Conservation (phyloP, 2,888 invertebrate species). For the Neria commutata region DNA sequence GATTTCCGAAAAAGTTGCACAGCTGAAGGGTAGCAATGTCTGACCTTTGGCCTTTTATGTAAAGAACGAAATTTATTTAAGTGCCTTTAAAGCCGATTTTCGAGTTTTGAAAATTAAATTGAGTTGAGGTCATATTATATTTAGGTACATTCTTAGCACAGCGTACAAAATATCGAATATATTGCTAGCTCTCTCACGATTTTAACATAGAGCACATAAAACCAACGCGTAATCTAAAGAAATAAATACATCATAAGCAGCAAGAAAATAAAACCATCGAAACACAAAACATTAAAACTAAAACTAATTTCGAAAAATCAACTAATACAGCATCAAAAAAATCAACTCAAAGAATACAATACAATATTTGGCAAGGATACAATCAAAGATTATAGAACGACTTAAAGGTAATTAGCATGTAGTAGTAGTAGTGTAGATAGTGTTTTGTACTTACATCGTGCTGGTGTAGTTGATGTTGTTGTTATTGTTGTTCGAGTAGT, state of each 20-base stretch:
- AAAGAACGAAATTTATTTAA: too few species aligned
- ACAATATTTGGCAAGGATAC: not conserved
- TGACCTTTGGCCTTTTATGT: too few species aligned
- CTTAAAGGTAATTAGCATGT: slow-evolving; percentile 39
- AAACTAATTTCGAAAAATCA: too few species aligned
- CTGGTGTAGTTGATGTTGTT: slow-evolving; percentile 41
- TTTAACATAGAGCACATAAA: too few species aligned
- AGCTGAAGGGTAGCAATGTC: too few species aligned
- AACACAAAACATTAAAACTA: too few species aligned
- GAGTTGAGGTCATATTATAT: too few species aligned
- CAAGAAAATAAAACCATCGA: too few species aligned
- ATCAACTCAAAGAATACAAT: not conserved
- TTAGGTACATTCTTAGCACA: not conserved
- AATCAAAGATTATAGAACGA: not conserved
- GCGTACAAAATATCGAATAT: not conserved
- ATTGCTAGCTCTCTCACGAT: too few species aligned
- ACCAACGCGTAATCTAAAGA: too few species aligned
- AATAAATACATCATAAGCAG: too few species aligned
- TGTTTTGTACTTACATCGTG: slow-evolving; percentile 62
- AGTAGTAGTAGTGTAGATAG: slow-evolving; percentile 42
- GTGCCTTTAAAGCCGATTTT: not conserved
- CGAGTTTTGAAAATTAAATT: not conserved
- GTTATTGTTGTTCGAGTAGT: slow-evolving; percentile 16
- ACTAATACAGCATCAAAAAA: not conserved
- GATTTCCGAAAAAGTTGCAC: too few species aligned